Evolutionary conservation across 2,113 vertebrate genomes (phyloP).

Genomic region (Labrus mixtus): DNA sequence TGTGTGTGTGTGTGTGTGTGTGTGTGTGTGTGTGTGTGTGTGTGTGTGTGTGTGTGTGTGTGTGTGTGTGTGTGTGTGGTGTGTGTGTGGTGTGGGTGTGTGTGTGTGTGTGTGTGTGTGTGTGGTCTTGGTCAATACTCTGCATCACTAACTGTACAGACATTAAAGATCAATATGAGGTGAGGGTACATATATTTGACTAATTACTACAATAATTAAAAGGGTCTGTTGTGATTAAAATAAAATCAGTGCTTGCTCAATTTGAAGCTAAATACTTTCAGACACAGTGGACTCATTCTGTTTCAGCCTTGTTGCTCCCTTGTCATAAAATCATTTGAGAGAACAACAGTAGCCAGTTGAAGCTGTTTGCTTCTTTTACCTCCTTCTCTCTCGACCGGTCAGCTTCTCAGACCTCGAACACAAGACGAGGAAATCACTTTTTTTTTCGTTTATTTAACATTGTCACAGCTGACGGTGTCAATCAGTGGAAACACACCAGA

Average conservation of each 20-base stretch:
- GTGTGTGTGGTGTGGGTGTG: too few species aligned
- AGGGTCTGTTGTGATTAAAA: slow-evolving; percentile 81
- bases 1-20: slow-evolving; percentile 27
- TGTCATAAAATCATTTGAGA: slow-evolving; percentile 81
- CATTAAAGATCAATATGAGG: slow-evolving; percentile 80
- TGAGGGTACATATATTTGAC: slow-evolving; percentile 83
- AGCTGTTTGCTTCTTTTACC: slow-evolving; percentile 13
- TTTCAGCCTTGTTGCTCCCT: slow-evolving; percentile 72
- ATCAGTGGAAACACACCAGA: slow-evolving; percentile 21
- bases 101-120: slow-evolving; percentile 28
- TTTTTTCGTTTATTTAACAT: slow-evolving; percentile 17
- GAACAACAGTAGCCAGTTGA: slow-evolving; percentile 63
- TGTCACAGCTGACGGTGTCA: background rate
- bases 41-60: slow-evolving; percentile 27
- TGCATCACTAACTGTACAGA: slow-evolving; percentile 78
- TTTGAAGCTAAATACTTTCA: slow-evolving; percentile 74
- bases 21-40: slow-evolving; percentile 26
- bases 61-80: slow-evolving; percentile 27
- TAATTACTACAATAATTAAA: slow-evolving; percentile 84
- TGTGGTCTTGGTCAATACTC: slow-evolving; percentile 71
- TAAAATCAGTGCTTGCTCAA: slow-evolving; percentile 76
- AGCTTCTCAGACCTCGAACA: slow-evolving; percentile 13
- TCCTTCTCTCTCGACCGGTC: slow-evolving; percentile 33
- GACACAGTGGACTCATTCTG: slow-evolving; percentile 75
- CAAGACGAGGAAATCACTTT: slow-evolving; percentile 23